phyloP scores from a whole-genome alignment of 2,888 invertebrate species.

The Tethea ocularis region DNA sequence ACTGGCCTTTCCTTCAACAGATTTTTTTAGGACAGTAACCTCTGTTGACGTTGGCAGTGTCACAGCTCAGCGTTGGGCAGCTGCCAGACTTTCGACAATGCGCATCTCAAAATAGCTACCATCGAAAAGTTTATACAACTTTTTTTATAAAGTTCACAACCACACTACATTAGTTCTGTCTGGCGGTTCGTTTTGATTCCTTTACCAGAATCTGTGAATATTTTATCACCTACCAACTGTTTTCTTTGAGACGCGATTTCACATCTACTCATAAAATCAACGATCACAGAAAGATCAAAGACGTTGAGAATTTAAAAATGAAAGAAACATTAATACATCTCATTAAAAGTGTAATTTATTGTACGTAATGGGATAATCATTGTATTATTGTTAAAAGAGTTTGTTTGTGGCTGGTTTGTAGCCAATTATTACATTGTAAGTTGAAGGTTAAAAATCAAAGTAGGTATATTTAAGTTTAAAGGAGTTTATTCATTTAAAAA shows the following conservation, averaged over 20 bases:
- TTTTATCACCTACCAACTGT: neutral
- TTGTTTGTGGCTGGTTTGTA: neutral
- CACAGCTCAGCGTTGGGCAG: conserved; percentile 65
- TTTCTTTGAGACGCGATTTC: neutral
- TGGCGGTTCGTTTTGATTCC: conserved; percentile 23
- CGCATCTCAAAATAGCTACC: conserved; percentile 69
- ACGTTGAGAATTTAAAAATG: neutral
- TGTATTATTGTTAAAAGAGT: neutral
- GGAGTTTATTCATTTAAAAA: conserved; percentile 57
- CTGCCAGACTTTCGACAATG: conserved; percentile 79
- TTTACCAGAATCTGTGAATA: conserved; percentile 11
- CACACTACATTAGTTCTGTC: conserved; percentile 30
- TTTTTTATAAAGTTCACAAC: conserved; percentile 51
- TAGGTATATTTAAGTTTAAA: conserved; percentile 32
- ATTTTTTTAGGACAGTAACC: conserved; percentile 77
- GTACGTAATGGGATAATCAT: neutral
- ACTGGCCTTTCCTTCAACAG: conserved; percentile 52
- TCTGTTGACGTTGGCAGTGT: conserved; percentile 79
- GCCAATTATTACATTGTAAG: conserved; percentile 13
- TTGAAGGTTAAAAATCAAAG: conserved; percentile 12
- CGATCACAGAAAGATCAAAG: conserved; percentile 10
- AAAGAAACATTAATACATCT: neutral
- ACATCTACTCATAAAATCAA: neutral
- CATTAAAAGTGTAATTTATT: neutral
- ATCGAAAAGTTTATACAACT: conserved; percentile 61